Base-by-base conservation (phyloP, 2,888 invertebrate species). In the Keiferia lycopersicella region DNA sequence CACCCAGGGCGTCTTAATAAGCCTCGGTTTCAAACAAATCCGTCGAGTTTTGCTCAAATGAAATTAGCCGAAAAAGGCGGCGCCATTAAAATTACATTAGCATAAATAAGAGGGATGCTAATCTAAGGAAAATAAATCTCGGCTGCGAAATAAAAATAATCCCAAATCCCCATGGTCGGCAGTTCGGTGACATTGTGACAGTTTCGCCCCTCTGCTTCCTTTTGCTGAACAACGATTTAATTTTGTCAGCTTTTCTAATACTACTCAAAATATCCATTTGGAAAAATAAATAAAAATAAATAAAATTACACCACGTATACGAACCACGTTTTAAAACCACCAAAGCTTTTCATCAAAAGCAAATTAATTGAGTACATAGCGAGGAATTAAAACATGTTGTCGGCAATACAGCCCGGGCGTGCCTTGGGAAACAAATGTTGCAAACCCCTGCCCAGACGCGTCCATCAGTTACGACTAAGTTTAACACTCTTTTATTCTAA, bases 11-110 rank as follows among this genome's bases (percentile, higher is more conserved):
- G 75, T 82, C 83, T 84, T 87, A 87, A 84, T 89, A 87, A 87
- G 84, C 83, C 79, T 67, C 76, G 88, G 81, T 83, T 88, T 87
- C 81, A 83, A 87, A 85, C 81, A 84, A 85, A 88, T 87, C 88
- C 84, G 73, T 63, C 68, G 86, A 86, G 84, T 87, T 89, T 88
- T 86, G 82, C 75, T 79, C 81, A 89, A 89, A 90, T 87, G 88
- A 91, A 91, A 90, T 91, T 90, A 90, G 87, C 85, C 82, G 85
- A 88, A 90, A 87, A 89, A 87, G 87, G 84, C 86, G 82, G 77
- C 76, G 85, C 88, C 91, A 91, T 91, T 91, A 91, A 91, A 91
- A 91, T 90, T 88, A 89, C 91, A 91, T 91, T 91, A 91, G 89
- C 91, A 91, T 91, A 91, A 91, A 91, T 90, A 90, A 90, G 88